Evolutionary conservation across 1,140 invertebrate genomes (phyloP).

Genomic region (Drosophila ambigua): DNA sequence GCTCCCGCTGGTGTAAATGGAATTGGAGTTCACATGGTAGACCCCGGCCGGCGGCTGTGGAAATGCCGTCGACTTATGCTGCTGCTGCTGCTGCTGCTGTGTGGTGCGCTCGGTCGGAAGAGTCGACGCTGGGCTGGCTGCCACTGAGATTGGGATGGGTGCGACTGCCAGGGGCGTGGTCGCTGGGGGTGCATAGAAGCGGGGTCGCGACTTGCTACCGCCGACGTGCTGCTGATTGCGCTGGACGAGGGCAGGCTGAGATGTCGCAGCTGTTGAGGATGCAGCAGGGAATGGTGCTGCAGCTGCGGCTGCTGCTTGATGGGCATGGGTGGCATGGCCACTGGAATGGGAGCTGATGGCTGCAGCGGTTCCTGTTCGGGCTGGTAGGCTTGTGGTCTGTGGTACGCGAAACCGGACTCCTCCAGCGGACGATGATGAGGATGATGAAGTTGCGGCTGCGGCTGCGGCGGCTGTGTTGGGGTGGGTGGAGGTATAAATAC

Average conservation of each 20-base stretch:
- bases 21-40: slow-evolving; percentile 67
- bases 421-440: slow-evolving; percentile 35
- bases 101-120: slow-evolving; percentile 59
- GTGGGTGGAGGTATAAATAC: slow-evolving; percentile 82
- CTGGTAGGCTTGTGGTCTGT: slow-evolving; percentile 66
- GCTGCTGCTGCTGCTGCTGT: slow-evolving; percentile 39
- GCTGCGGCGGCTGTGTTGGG: slow-evolving; percentile 68
- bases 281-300: slow-evolving; percentile 33
- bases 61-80: slow-evolving; percentile 60
- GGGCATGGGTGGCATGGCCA: slow-evolving; percentile 71
- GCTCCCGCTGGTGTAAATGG: slow-evolving; percentile 42
- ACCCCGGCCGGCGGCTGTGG: slow-evolving; percentile 47
- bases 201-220: slow-evolving; percentile 61
- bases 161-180: slow-evolving; percentile 24
- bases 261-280: slow-evolving; percentile 54
- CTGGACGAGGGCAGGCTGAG: slow-evolving; percentile 49
- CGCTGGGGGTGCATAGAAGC: slow-evolving; percentile 72
- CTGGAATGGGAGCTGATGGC: slow-evolving; percentile 28
- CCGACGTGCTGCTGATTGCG: not conserved
- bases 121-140: slow-evolving; percentile 53
- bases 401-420: slow-evolving; percentile 60
- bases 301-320: slow-evolving; percentile 83
- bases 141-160: slow-evolving; percentile 23
- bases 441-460: slow-evolving; percentile 34
- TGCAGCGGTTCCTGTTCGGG: slow-evolving; percentile 52